Evolutionary conservation across 2,113 vertebrate genomes (phyloP).

Genomic region (Myotis brandtii): DNA sequence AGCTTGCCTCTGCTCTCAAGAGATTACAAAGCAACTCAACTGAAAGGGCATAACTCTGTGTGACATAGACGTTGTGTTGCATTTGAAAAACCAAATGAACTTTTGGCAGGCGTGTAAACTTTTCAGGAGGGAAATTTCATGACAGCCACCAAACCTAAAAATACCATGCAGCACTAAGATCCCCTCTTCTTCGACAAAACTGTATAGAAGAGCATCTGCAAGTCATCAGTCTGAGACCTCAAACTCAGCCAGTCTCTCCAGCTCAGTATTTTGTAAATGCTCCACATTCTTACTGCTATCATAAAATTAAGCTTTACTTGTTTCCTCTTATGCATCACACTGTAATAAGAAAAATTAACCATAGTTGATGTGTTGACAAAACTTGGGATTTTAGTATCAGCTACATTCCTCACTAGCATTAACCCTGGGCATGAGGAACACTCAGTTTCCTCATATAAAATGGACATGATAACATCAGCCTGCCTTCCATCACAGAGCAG

Average conservation of each 20-base stretch:
- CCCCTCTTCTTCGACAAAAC: background rate
- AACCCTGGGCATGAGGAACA: background rate
- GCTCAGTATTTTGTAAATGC: background rate
- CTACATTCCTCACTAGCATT: background rate
- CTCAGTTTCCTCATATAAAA: background rate
- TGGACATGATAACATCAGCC: background rate
- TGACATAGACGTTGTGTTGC: background rate
- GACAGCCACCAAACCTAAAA: background rate
- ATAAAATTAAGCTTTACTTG: background rate
- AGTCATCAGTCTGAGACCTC: slow-evolving; percentile 12
- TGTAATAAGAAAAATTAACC: background rate
- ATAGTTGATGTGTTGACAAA: background rate
- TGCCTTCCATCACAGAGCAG: background rate
- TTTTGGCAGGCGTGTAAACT: background rate
- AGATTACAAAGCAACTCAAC: background rate
- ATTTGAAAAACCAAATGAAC: background rate
- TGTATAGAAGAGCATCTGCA: background rate
- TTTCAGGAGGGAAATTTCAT: background rate
- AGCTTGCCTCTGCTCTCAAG: background rate
- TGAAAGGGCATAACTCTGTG: background rate
- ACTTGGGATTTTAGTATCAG: background rate
- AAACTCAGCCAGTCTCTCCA: background rate
- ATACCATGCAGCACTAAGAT: background rate
- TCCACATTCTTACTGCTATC: background rate
- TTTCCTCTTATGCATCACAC: background rate